Conservation (phyloP, 1,140 invertebrate genomes). For the Polypedilum vanderplanki region DNA sequence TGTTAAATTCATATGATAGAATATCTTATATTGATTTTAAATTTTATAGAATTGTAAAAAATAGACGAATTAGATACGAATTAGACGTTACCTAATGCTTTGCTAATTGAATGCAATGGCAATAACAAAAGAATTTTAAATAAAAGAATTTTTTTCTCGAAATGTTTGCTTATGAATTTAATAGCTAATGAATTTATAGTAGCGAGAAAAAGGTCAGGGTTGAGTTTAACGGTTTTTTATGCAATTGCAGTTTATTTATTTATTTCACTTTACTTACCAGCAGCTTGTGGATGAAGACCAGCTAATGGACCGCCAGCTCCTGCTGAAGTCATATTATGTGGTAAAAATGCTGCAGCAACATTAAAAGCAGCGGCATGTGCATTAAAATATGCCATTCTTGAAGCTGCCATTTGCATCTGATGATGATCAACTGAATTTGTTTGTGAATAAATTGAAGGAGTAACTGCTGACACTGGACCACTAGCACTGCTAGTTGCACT, state of each 20-base stretch:
- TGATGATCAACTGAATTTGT: constrained; percentile 45
- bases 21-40: too few species aligned
- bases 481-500: constrained; percentile 45
- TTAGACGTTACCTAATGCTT: too few species aligned
- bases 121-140: constrained; percentile 21
- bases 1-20: too few species aligned
- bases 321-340: constrained; percentile 48
- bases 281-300: constrained; percentile 30
- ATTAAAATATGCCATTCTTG: constrained; percentile 77
- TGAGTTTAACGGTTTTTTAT: neutral
- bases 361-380: constrained; percentile 60
- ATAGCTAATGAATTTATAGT: constrained; percentile 25
- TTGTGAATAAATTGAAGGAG: constrained; percentile 43
- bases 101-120: constrained; percentile 24
- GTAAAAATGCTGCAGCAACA: constrained; percentile 78
- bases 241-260: neutral
- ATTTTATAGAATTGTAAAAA: too few species aligned
- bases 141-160: constrained; percentile 6
- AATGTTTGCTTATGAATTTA: neutral
- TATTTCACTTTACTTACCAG: constrained; percentile 30
- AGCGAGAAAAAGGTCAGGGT: neutral
- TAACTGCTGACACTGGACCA: constrained; percentile 42
- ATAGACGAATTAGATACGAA: too few species aligned
- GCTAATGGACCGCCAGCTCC: constrained; percentile 39
- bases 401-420: constrained; percentile 59